Conservation (phyloP, 2,888 invertebrate genomes). For the Dasypogon diadema region DNA sequence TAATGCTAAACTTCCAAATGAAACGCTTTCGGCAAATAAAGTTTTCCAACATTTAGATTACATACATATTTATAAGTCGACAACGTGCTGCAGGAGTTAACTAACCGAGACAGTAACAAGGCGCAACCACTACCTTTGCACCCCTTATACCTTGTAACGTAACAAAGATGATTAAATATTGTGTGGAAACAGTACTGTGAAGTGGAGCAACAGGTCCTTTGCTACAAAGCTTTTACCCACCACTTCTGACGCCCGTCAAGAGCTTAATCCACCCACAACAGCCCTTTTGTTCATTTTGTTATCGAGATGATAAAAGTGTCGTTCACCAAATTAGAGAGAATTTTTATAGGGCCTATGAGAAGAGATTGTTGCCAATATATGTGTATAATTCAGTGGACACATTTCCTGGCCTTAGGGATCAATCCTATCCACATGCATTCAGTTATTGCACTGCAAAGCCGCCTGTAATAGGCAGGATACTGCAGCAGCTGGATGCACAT, state of each 20-base stretch:
- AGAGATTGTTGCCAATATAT: not conserved
- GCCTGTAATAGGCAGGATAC: no score
- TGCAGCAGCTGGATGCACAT: no score
- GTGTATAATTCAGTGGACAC: not conserved
- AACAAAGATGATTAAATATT: not conserved
- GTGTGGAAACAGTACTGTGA: not conserved
- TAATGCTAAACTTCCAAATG: conserved; percentile 1
- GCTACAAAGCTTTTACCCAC: not conserved
- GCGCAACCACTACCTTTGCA: not conserved
- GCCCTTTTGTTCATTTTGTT: not conserved
- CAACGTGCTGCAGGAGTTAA: not conserved
- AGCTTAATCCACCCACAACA: not conserved
- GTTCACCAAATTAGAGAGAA: not conserved
- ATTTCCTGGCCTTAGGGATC: not conserved
- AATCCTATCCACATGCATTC: no score
- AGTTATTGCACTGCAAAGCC: no score
- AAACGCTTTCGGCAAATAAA: conserved; percentile 22
- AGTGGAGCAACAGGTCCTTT: not conserved
- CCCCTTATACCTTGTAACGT: no score
- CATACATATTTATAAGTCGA: conserved; percentile 3
- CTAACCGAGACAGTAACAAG: not conserved
- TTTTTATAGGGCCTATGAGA: not conserved
- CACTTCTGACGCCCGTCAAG: not conserved
- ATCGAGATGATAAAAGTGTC: not conserved
- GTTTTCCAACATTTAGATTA: not conserved